Evolutionary conservation across 2,888 invertebrate species (phyloP).

Genomic region (Pristionchus entomophagus): DNA sequence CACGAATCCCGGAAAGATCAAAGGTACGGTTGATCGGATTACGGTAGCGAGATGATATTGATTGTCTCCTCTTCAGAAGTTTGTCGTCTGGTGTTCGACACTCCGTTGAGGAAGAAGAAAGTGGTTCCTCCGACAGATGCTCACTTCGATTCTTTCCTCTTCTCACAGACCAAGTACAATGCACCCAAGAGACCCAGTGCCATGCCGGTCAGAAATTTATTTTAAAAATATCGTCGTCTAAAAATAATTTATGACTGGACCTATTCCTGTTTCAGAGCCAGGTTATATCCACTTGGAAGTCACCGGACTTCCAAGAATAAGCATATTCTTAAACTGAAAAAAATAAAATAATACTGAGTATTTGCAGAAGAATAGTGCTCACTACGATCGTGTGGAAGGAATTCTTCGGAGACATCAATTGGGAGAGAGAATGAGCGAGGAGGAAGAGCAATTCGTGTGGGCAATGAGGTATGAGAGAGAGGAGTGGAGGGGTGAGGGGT

Average conservation of each 20-base stretch:
- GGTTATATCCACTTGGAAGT: too few relatives aligned
- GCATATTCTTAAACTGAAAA: too few relatives aligned
- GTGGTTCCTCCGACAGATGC: constrained; percentile 33
- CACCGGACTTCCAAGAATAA: too few relatives aligned
- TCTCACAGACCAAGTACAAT: not conserved
- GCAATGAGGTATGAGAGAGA: constrained; percentile 48
- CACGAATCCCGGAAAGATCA: not conserved
- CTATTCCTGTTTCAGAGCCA: too few relatives aligned
- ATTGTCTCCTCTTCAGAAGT: not conserved
- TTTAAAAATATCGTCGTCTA: not conserved
- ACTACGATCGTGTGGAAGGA: constrained; percentile 19
- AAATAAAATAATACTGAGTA: too few relatives aligned
- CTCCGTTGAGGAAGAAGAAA: constrained; percentile 25
- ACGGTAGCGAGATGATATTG: not conserved
- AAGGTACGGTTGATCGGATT: not conserved
- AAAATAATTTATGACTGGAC: too few relatives aligned
- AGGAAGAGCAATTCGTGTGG: constrained; percentile 58
- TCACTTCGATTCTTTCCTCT: constrained; percentile 1
- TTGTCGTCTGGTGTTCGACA: constrained; percentile 34
- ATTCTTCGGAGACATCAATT: constrained; percentile 48
- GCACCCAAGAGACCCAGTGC: not conserved
- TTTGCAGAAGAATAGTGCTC: not conserved
- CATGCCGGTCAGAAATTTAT: not conserved
- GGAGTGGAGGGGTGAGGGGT: not conserved
- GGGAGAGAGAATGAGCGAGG: constrained; percentile 48